A percentile compares a stretch with the other conserved stretches of the same genome.
These are phyloP conservation scores for Drosophila pseudoananassae DNA, from an alignment of 1,140 invertebrate genomes.

Conservation along the genomic window DNA sequence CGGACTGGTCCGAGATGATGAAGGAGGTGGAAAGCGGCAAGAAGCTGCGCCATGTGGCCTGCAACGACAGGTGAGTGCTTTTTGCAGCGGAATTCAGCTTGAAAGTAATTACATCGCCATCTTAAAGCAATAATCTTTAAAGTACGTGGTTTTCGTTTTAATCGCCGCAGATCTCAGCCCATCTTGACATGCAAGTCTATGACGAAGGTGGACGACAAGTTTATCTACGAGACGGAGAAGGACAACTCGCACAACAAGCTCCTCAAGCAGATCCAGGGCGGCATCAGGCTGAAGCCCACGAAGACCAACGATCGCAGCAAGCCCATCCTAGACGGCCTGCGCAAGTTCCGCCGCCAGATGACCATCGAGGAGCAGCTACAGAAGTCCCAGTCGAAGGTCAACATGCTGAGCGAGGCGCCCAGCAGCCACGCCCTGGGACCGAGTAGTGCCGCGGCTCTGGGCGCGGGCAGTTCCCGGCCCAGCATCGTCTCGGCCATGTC, in stretches of 20 bases:
- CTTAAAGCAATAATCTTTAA: slow-evolving; percentile 8
- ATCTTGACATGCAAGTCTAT: slow-evolving; percentile 86
- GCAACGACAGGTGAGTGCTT: slow-evolving; percentile 89
- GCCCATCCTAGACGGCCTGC: slow-evolving; percentile 91
- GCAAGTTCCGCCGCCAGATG: slow-evolving; percentile 94
- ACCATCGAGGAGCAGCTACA: slow-evolving; percentile 95
- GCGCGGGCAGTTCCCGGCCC: slow-evolving; percentile 85
- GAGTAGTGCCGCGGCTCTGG: slow-evolving; percentile 36
- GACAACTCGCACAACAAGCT: slow-evolving; percentile 92
- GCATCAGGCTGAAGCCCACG: slow-evolving; percentile 90
- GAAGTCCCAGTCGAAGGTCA: slow-evolving; percentile 89
- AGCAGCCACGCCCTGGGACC: slow-evolving; percentile 84
- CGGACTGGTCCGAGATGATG: slow-evolving; percentile 95
- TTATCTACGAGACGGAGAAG: slow-evolving; percentile 95
- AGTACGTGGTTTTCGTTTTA: too few species aligned
- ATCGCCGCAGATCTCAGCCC: slow-evolving; percentile 85
- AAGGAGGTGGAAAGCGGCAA: slow-evolving; percentile 93
- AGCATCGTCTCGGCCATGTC: slow-evolving; percentile 73
- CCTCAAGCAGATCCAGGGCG: slow-evolving; percentile 92
- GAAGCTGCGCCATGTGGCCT: slow-evolving; percentile 91
- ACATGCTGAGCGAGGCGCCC: slow-evolving; percentile 75
- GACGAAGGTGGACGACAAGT: slow-evolving; percentile 90
- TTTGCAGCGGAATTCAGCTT: not conserved
- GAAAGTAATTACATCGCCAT: slow-evolving; percentile 22
- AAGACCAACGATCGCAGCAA: slow-evolving; percentile 94